Conservation (phyloP, 2,113 vertebrate species). For the Opisthocomus hoazin region DNA sequence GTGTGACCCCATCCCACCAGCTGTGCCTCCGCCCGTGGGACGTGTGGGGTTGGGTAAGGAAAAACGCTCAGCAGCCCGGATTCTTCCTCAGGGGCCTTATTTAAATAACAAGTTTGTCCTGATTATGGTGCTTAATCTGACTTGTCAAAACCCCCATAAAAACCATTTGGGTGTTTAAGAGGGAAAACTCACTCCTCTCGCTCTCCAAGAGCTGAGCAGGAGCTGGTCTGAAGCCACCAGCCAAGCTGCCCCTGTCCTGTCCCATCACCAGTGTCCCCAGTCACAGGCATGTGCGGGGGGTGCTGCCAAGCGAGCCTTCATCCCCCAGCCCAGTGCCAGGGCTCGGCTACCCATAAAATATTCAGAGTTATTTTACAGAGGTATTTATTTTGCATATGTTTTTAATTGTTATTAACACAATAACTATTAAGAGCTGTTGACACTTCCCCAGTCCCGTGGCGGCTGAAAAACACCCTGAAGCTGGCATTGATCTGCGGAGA, state of each 20-base stretch:
- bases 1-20: background rate
- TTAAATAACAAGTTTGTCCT: slow-evolving; percentile 50
- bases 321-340: background rate
- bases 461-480: background rate
- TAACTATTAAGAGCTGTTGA: background rate
- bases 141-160: slow-evolving; percentile 23
- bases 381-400: background rate
- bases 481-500: background rate
- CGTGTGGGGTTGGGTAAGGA: rapidly evolving
- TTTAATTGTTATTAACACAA: background rate
- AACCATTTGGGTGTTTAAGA: background rate
- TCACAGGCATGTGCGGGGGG: background rate
- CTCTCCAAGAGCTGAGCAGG: background rate
- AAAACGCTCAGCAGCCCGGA: background rate
- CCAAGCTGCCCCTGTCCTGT: background rate
- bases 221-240: background rate
- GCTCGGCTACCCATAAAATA: background rate
- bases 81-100: background rate
- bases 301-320: background rate
- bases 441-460: rapidly evolving
- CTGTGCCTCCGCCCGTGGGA: background rate
- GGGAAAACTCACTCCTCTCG: background rate
- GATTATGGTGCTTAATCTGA: slow-evolving; percentile 20
- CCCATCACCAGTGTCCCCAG: rapidly evolving
- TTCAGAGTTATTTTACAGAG: rapidly evolving